Conservation (phyloP, 2,888 invertebrate species). For the Bedellia somnulentella region DNA sequence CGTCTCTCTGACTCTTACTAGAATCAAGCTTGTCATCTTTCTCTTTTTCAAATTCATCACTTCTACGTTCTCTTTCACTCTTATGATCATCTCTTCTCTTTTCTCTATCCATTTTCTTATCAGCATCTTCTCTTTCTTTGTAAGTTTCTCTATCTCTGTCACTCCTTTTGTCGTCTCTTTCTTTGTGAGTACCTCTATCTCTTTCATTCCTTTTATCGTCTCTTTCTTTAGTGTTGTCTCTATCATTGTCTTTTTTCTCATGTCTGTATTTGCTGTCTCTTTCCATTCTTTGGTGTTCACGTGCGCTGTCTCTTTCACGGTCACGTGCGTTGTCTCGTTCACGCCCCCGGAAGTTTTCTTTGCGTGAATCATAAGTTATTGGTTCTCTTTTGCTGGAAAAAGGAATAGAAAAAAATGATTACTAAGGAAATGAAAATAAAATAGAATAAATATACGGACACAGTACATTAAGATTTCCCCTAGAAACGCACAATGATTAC, state of each 20-base stretch:
- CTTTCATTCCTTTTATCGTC: slow-evolving; percentile 7
- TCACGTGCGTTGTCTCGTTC: slow-evolving; percentile 12
- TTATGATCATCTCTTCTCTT: too few species aligned
- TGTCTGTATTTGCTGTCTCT: slow-evolving; percentile 11
- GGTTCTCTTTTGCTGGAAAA: too few species aligned
- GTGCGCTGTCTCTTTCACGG: slow-evolving; percentile 12
- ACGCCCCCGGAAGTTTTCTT: slow-evolving; percentile 11
- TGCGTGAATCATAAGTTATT: too few species aligned
- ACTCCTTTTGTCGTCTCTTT: slow-evolving; percentile 2
- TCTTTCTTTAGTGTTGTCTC: too few species aligned
- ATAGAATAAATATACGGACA: too few species aligned
- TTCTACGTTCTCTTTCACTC: too few species aligned
- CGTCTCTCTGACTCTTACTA: slow-evolving; percentile 4
- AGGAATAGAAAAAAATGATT: too few species aligned
- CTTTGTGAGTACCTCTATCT: slow-evolving; percentile 5
- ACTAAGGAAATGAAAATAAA: too few species aligned
- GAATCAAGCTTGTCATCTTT: slow-evolving; percentile 5
- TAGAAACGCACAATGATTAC: too few species aligned
- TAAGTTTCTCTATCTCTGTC: slow-evolving; percentile 3
- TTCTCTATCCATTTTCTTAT: background rate
- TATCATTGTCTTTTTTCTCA: slow-evolving; percentile 9
- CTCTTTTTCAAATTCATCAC: too few species aligned
- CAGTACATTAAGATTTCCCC: too few species aligned
- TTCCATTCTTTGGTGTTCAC: slow-evolving; percentile 14
- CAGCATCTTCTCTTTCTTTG: background rate